These are phyloP conservation scores for Syrista parreyssii DNA, from an alignment of 2,888 invertebrate genomes.

Conservation along the genomic window DNA sequence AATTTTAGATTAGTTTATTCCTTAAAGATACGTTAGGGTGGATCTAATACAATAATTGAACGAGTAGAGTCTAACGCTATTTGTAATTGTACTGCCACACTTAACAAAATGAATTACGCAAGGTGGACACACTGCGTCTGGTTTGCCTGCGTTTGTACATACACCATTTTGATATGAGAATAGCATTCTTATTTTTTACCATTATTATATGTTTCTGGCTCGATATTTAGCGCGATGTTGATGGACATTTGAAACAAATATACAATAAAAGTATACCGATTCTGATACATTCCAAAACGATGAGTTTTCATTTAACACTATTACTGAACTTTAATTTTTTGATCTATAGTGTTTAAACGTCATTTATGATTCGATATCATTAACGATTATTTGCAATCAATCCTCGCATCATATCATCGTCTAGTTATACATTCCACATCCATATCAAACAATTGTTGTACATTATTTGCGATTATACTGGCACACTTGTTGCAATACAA, in stretches of 20 bases:
- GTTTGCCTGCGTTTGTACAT: constrained; percentile 21
- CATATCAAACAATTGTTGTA: not conserved
- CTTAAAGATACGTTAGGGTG: constrained; percentile 14
- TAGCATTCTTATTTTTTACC: constrained; percentile 27
- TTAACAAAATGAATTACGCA: constrained; percentile 14
- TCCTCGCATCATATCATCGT: not conserved
- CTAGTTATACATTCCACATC: not conserved
- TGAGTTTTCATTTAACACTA: not conserved
- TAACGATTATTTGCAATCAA: not conserved
- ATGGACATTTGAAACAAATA: constrained; percentile 21
- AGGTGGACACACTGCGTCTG: not conserved
- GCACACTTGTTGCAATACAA: not conserved
- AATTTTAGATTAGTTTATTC: constrained; percentile 28
- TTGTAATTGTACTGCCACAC: constrained; percentile 16
- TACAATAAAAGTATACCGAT: constrained; percentile 35
- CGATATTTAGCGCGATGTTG: constrained; percentile 30
- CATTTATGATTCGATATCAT: not conserved
- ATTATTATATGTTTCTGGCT: constrained; percentile 33
- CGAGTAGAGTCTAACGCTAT: constrained; percentile 19
- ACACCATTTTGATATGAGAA: constrained; percentile 43
- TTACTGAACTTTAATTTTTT: constrained; percentile 6
- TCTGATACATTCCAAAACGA: constrained; percentile 21
- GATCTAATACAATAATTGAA: constrained; percentile 8
- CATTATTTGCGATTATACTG: not conserved
- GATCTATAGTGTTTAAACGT: constrained; percentile 14